Base-by-base conservation (phyloP, 1,140 invertebrate genomes). In the Mylabris phalerata region DNA sequence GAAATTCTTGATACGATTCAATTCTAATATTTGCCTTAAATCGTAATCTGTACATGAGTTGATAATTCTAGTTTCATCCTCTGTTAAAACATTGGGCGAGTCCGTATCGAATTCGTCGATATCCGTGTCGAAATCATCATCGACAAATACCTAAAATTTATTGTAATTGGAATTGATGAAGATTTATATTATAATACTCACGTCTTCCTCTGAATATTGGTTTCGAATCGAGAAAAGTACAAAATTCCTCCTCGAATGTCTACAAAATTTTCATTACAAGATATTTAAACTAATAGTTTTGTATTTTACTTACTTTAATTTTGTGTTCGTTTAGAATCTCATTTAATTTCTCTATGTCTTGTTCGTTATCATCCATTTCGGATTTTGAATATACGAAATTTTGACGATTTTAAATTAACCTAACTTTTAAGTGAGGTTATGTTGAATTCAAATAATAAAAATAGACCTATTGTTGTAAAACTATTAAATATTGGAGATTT, bases 1-100 rank as follows among this genome's bases (percentile, higher is more conserved):
- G 5, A 63, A 38, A 46, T 66, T 67, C 40, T 66, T 65, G 3
- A 43, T 39, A 9, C 67, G 50, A 59, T 69, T 69, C 44, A 67
- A 47, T 11, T 61, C 1, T 4, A 69, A 44, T 32, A 66, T 10
- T 10, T 61, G 32, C 51, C 61, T 66, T 19, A 69, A 46, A 19
- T 62, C 59, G 9, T 55, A 48, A 50, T 66, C 55, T 41, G 47
- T 13, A 44, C 65, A 69, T 19, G 49, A 61, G 11, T 67, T 52
- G 13, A 67, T 62, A 3, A 61, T 19, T 42, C 44, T 19, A 32
- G 49, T 52, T 57, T 69, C 67, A 50, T 66, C 58, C 13, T 58
- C 39, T 24, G 50, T 63, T 43, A 64, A 27, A 27, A 32, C 24
- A n/a, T 26, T 27, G 9, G 13, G n/a, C 3, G 13, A 45, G 44